Base-by-base conservation (phyloP, 2,888 invertebrate genomes). In the Papilio demoleus region DNA sequence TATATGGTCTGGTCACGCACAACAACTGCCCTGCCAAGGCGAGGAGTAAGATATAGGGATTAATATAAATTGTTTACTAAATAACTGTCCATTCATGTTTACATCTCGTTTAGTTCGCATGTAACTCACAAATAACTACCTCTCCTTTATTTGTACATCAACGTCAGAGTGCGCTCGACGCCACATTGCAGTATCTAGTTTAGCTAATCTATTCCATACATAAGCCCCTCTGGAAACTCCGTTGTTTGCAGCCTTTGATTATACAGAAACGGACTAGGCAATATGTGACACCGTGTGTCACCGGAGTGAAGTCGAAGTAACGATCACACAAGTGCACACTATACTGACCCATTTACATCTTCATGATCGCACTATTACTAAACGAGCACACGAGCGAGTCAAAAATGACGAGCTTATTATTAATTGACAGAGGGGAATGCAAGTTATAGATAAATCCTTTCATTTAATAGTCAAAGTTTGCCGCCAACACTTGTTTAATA, bases 111-210 rank as follows among this genome's bases (percentile, higher is more conserved):
- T 47, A 50, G 14, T 50, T 50, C 12, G 5, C 50, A 50, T 24
- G 5, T 50, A 47, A 11, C n/a, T 12, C 14, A 50, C 24, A 14
- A 24, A 24, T 24, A 22, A 38, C 11, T 4, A 38, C 14, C 11
- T 50, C 14, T 50, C 31, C 31, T 31, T 31, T 50, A 27, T 50
- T 27, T 50, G n/a, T 31, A 47, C 12, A 22, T 1, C 6, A 22
- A 22, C 47, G 22, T 45, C 45, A 53, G 17, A 12, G 11, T 45
- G 12, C 31, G 53, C n/a, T n/a, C n/a, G 53, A 4, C 9, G 0
- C 31, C 9, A 53, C 53, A 12, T 8, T 31, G 53, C 31, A 56
- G 53, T 56, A n/a, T 56, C n/a, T 31, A 56, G 53, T 31, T 56
- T 17, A 56, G 50, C 27, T 50, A 50, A 50, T 50, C 24, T 50